Evolutionary conservation across 2,113 vertebrate species (phyloP).

Genomic region (Spea multiplicata): DNA sequence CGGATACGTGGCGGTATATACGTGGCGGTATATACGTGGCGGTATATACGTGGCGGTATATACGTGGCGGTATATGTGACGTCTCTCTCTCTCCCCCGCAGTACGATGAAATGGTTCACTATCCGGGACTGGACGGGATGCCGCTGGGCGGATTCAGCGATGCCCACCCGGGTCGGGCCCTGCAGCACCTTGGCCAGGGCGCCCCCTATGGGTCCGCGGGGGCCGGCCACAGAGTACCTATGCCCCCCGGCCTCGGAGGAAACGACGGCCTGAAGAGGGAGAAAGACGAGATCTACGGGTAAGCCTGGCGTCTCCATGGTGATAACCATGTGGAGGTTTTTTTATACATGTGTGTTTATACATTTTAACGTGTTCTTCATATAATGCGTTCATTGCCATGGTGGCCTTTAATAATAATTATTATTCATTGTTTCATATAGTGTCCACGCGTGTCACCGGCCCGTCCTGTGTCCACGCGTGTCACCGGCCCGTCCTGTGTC

Average conservation of each 20-base stretch:
- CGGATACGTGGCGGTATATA: no score
- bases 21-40: no score
- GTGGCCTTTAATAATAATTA: no score
- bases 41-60: no score
- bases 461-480: no score
- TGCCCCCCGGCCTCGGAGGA: slow-evolving; percentile 45
- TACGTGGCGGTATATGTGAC: neutral
- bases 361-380: no score
- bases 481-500: no score
- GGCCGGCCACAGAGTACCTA: slow-evolving; percentile 48
- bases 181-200: slow-evolving; percentile 45
- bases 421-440: no score
- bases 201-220: slow-evolving; percentile 55
- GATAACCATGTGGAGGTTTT: neutral
- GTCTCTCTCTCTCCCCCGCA: slow-evolving; percentile 17
- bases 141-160: slow-evolving; percentile 58
- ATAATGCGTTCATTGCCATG: neutral
- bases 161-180: slow-evolving; percentile 41
- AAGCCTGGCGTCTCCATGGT: slow-evolving; percentile 22
- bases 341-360: neutral
- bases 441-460: no score
- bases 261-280: slow-evolving; percentile 58
- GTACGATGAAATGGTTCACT: slow-evolving; percentile 65
- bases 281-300: slow-evolving; percentile 69
- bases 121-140: slow-evolving; percentile 56